Evolutionary conservation across 2,888 invertebrate species (phyloP).

Genomic region (Lucinisca nassula): DNA sequence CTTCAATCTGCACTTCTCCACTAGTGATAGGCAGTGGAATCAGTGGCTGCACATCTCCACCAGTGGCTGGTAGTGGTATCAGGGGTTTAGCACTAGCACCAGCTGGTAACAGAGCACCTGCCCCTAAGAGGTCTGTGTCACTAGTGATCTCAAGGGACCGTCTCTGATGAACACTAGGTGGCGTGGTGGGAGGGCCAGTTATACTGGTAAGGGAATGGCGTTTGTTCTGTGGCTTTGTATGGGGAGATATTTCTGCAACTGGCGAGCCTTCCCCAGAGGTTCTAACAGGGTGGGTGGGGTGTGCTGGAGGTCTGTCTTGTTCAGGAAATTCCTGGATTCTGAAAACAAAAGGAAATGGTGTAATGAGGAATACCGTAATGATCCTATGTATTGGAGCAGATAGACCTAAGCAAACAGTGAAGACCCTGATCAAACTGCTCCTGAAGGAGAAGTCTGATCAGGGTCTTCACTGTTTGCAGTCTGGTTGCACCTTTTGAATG

Average conservation of each 20-base stretch:
- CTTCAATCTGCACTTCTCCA: neutral
- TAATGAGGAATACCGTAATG: no score
- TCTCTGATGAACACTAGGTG: conserved; percentile 75
- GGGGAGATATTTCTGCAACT: conserved; percentile 31
- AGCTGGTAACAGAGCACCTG: conserved; percentile 6
- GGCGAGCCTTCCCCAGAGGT: conserved; percentile 12
- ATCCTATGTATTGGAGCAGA: no score
- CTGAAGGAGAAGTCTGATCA: no score
- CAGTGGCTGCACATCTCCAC: neutral
- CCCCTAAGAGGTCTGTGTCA: conserved; percentile 33
- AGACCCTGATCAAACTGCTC: no score
- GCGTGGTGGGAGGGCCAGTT: conserved; percentile 67
- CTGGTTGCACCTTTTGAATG: no score
- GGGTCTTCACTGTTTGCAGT: no score
- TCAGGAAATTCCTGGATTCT: neutral
- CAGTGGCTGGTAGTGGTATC: neutral
- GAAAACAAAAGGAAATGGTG: neutral
- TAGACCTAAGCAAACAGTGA: no score
- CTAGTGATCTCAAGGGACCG: conserved; percentile 74
- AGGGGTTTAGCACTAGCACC: neutral
- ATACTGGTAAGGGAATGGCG: conserved; percentile 79
- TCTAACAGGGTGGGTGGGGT: conserved; percentile 42
- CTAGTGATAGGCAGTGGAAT: neutral
- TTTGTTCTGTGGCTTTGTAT: conserved; percentile 68
- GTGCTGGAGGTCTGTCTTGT: conserved; percentile 34